Evolutionary conservation across 2,888 invertebrate genomes (phyloP).

Genomic region (Kryphioiulus occultus): DNA sequence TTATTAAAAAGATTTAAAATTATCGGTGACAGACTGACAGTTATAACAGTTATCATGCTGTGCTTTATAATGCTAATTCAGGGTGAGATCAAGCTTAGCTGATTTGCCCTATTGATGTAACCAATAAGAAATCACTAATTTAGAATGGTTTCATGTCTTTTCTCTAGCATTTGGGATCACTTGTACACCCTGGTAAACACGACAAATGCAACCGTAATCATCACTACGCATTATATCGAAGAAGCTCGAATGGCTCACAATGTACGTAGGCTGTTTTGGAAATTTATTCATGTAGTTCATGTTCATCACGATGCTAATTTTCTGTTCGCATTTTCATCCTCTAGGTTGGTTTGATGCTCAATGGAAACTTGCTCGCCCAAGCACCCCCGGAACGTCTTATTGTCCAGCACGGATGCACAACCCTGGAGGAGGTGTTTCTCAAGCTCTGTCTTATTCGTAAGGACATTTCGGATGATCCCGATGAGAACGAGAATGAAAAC

Average conservation of each 20-base stretch:
- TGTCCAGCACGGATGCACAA: slow-evolving; percentile 52
- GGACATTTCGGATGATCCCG: neutral
- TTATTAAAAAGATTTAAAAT: no score
- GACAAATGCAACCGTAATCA: slow-evolving; percentile 90
- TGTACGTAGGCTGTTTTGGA: slow-evolving; percentile 39
- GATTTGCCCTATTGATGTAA: no score
- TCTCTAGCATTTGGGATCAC: slow-evolving; percentile 89
- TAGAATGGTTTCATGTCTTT: neutral
- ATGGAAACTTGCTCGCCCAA: slow-evolving; percentile 61
- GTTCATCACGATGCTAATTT: neutral
- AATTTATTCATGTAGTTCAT: neutral
- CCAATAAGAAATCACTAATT: neutral
- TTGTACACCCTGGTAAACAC: slow-evolving; percentile 87
- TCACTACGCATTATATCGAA: slow-evolving; percentile 95
- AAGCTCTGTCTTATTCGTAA: slow-evolving; percentile 69
- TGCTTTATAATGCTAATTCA: no score
- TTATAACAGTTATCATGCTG: no score
- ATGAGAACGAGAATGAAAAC: slow-evolving; percentile 45
- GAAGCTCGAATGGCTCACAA: slow-evolving; percentile 71
- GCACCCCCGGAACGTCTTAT: slow-evolving; percentile 59
- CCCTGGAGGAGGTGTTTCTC: slow-evolving; percentile 91
- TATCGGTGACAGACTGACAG: no score
- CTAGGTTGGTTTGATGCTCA: slow-evolving; percentile 62
- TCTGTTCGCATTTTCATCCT: neutral
- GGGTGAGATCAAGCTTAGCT: no score